Percentiles rank a stretch among this genome's conserved stretches.
Evolutionary conservation across 2,888 invertebrate genomes (phyloP).

Genomic region (Loripinus fragilis): DNA sequence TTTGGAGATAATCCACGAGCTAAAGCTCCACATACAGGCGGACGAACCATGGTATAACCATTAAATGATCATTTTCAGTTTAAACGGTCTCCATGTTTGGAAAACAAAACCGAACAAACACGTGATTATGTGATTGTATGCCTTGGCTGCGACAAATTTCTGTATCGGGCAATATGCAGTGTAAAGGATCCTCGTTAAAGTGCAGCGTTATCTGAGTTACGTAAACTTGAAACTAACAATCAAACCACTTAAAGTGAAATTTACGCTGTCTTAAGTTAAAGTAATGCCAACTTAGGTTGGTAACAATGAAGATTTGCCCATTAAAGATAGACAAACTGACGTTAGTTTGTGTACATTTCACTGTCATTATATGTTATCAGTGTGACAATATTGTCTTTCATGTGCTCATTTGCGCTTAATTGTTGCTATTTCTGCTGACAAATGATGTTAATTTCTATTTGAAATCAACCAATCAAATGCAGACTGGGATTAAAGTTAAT

Average conservation of each 20-base stretch:
- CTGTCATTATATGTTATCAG: slow-evolving; percentile 18
- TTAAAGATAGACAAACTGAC: slow-evolving; percentile 40
- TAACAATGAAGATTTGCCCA: slow-evolving; percentile 40
- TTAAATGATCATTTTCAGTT: too few species aligned
- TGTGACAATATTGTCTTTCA: neutral
- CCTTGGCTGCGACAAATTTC: too few species aligned
- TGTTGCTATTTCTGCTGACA: neutral
- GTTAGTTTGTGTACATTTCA: slow-evolving; percentile 44
- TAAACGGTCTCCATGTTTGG: too few species aligned
- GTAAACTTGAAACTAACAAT: too few species aligned
- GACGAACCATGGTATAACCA: too few species aligned
- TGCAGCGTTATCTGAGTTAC: too few species aligned
- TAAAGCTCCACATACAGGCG: too few species aligned
- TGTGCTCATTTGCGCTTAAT: slow-evolving; percentile 5
- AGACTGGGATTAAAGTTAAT: slow-evolving; percentile 3
- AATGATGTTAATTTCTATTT: neutral
- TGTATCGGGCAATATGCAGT: too few species aligned
- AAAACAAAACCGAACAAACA: too few species aligned
- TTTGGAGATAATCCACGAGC: too few species aligned
- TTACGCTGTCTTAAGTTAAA: neutral
- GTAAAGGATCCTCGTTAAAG: too few species aligned
- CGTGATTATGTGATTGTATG: too few species aligned
- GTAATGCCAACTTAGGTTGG: neutral
- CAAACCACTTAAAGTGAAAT: neutral
- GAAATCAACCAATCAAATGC: slow-evolving; percentile 7